These are phyloP conservation scores for Leucoraja ocellata DNA, from an alignment of 2,797 vertebrate species.

Conservation along the genomic window DNA sequence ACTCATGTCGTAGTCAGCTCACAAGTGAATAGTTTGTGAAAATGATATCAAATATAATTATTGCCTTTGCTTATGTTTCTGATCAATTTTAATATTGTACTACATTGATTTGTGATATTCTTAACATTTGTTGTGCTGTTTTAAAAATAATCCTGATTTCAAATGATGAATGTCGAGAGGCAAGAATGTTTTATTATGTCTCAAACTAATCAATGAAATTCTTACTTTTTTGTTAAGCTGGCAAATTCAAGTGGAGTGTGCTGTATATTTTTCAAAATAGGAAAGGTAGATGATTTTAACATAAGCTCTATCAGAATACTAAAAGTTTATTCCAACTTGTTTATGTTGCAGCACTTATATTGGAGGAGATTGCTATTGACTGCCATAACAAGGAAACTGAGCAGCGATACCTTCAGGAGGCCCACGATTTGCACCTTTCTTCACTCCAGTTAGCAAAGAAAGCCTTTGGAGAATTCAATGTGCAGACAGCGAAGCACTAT, in stretches of 20 bases:
- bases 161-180: background rate
- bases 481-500: conserved; percentile 97
- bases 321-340: background rate
- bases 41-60: background rate
- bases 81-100: background rate
- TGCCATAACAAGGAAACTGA: conserved; percentile 99
- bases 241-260: background rate
- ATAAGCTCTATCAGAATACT: background rate
- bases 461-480: conserved; percentile 96
- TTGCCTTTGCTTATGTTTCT: background rate
- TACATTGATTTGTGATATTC: background rate
- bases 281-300: background rate
- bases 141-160: background rate
- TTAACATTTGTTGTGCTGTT: background rate
- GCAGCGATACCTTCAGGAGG: conserved; percentile 91
- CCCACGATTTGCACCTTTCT: conserved; percentile 93
- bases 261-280: background rate
- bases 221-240: too few species aligned
- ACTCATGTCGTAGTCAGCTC: background rate
- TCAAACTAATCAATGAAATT: too few species aligned
- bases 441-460: conserved; percentile 95
- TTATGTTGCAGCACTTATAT: conserved; percentile 73
- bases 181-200: too few species aligned
- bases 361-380: conserved; percentile 97
- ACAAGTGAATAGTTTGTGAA: background rate